Evolutionary conservation across 2,113 vertebrate genomes (phyloP).

Genomic region (Phylloscopus trochiloides): DNA sequence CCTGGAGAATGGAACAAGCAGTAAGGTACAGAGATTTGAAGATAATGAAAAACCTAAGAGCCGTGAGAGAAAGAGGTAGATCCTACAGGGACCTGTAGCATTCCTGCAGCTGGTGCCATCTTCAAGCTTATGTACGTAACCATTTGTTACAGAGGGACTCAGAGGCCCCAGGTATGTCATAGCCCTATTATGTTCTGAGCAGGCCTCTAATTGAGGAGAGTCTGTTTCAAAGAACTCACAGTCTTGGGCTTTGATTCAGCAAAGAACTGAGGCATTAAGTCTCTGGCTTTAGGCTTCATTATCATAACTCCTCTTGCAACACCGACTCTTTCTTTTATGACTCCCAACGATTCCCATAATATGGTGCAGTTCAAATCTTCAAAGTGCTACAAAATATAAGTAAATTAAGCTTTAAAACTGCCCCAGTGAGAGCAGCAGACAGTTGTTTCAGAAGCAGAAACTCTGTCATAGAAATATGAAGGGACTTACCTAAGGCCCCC

Average conservation of each 20-base stretch:
- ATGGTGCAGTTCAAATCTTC: conserved; percentile 51
- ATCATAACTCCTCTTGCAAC: conserved; percentile 61
- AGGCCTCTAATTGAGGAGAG: conserved; percentile 55
- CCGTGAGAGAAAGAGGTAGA: background rate
- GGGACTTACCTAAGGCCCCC: background rate
- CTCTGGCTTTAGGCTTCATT: conserved; percentile 63
- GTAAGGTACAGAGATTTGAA: conserved; percentile 11
- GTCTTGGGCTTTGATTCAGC: conserved; percentile 58
- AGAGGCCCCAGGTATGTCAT: conserved; percentile 11
- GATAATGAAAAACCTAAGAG: conserved; percentile 31
- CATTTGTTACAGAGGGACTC: background rate
- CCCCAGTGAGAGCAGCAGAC: conserved; percentile 40
- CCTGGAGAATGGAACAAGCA: conserved; percentile 15
- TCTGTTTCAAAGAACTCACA: conserved; percentile 53
- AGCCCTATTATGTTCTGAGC: conserved; percentile 19
- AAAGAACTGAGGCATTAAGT: conserved; percentile 50
- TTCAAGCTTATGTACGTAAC: background rate
- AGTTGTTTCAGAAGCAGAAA: conserved; percentile 36
- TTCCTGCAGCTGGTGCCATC: background rate
- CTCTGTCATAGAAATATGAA: conserved; percentile 39
- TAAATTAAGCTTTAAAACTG: conserved; percentile 56
- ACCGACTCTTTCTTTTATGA: conserved; percentile 53
- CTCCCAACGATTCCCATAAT: conserved; percentile 40
- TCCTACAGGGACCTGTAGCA: background rate
- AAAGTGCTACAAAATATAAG: conserved; percentile 58